These are phyloP conservation scores for Priocnemis perturbator DNA, from an alignment of 2,888 invertebrate species.

Conservation along the genomic window DNA sequence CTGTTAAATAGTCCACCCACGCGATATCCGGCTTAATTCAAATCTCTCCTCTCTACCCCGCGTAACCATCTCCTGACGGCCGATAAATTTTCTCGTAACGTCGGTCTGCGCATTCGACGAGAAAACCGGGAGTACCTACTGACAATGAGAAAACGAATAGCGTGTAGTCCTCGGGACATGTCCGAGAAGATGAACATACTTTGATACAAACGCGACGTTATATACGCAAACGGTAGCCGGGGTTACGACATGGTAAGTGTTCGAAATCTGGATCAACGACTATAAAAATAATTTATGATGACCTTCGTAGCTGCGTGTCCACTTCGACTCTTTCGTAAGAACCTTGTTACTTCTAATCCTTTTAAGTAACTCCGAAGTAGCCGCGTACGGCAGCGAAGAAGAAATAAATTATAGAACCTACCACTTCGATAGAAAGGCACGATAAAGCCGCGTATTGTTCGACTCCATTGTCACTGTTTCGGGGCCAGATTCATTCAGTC, in stretches of 20 bases:
- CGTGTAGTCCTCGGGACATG: neutral
- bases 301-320: too few relatives aligned
- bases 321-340: neutral
- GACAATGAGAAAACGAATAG: neutral
- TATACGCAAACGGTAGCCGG: too few relatives aligned
- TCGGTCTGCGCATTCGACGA: neutral
- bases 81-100: conserved; percentile 17
- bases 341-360: conserved; percentile 2
- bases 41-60: conserved; percentile 38
- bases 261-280: too few relatives aligned
- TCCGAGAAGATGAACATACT: too few relatives aligned
- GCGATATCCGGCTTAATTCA: conserved; percentile 45
- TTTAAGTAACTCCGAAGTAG: neutral
- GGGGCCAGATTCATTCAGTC: conserved; percentile 2
- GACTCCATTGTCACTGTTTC: conserved; percentile 45
- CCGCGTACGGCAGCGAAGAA: conserved; percentile 5
- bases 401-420: conserved; percentile 44
- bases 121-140: neutral
- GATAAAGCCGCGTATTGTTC: conserved; percentile 43
- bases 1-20: conserved; percentile 59
- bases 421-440: conserved; percentile 45
- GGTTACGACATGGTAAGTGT: too few relatives aligned
- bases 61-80: conserved; percentile 32
- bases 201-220: too few relatives aligned
- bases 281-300: too few relatives aligned